Percentiles rank a stretch among this genome's conserved stretches.
phyloP scores from a whole-genome alignment of 2,113 vertebrate species.

The Corythornis vintsioides region DNA sequence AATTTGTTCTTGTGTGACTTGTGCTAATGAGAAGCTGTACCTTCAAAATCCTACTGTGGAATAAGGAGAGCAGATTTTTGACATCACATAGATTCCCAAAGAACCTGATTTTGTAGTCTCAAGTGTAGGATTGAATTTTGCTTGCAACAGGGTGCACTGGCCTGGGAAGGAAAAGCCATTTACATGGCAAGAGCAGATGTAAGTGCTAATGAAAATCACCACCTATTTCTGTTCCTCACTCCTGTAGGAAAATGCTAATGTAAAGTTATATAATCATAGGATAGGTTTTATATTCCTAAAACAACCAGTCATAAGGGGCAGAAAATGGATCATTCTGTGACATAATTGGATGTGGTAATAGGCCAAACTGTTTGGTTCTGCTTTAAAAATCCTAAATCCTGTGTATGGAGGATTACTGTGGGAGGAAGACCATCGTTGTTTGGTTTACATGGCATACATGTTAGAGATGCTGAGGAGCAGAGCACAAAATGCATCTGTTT shows the following conservation, averaged over 20 bases:
- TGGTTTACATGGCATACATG: background rate
- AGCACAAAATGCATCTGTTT: background rate
- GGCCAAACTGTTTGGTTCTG: background rate
- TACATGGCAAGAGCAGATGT: background rate
- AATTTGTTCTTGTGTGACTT: background rate
- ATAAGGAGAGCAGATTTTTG: background rate
- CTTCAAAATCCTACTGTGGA: background rate
- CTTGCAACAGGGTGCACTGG: background rate
- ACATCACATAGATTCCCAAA: background rate
- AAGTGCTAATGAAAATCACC: background rate
- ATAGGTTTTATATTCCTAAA: constrained; percentile 8
- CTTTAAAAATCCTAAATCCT: background rate
- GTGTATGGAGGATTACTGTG: background rate
- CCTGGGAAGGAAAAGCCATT: background rate
- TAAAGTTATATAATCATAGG: background rate
- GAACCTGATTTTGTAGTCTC: background rate
- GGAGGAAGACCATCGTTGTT: background rate
- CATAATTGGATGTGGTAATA: background rate
- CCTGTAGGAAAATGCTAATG: background rate
- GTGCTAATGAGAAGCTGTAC: background rate
- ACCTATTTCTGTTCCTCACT: background rate
- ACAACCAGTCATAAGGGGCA: constrained; percentile 2
- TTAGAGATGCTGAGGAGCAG: background rate
- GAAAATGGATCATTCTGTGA: constrained; percentile 15
- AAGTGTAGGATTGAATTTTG: background rate